These are phyloP conservation scores for Holothuria leucospilota DNA, from an alignment of 53 echinoderm and acorn worm genomes.

Conservation along the genomic window DNA sequence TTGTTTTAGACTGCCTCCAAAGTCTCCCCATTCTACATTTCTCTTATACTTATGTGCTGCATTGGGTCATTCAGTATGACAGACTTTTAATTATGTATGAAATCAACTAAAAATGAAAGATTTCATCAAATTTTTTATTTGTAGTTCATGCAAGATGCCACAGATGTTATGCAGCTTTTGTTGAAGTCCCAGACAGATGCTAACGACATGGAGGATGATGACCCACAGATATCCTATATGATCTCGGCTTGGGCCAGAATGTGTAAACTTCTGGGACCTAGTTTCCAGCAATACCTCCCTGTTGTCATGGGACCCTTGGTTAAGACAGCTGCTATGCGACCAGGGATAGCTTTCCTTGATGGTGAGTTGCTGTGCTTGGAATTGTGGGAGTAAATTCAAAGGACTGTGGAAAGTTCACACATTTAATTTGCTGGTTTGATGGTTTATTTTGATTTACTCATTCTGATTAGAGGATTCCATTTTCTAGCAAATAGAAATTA, in stretches of 20 bases:
- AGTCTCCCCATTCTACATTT: no score
- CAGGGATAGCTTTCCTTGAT: constrained; percentile 93
- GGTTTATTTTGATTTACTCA: no score
- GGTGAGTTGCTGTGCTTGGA: constrained; percentile 61
- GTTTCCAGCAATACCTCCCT: constrained; percentile 92
- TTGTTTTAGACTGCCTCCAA: no score
- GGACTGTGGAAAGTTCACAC: no score
- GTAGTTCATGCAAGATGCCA: constrained; percentile 92
- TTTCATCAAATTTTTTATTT: not conserved
- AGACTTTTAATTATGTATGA: no score
- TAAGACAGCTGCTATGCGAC: constrained; percentile 94
- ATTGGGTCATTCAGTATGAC: no score
- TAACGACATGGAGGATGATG: constrained; percentile 91
- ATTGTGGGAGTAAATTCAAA: no score
- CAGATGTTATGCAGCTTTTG: constrained; percentile 94
- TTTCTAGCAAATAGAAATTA: no score
- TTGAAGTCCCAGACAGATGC: constrained; percentile 87
- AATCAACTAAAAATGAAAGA: no score
- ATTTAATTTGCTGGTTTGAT: no score
- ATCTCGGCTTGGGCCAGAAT: constrained; percentile 99
- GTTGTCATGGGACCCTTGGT: constrained; percentile 96
- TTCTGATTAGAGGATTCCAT: no score
- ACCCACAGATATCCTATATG: constrained; percentile 97
- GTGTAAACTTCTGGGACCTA: constrained; percentile 91
- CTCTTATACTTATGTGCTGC: no score